Evolutionary conservation across 1,140 invertebrate species (phyloP), one percentile per base, ranked within the genome.

Genomic region (Lucilia cuprina): DNA sequence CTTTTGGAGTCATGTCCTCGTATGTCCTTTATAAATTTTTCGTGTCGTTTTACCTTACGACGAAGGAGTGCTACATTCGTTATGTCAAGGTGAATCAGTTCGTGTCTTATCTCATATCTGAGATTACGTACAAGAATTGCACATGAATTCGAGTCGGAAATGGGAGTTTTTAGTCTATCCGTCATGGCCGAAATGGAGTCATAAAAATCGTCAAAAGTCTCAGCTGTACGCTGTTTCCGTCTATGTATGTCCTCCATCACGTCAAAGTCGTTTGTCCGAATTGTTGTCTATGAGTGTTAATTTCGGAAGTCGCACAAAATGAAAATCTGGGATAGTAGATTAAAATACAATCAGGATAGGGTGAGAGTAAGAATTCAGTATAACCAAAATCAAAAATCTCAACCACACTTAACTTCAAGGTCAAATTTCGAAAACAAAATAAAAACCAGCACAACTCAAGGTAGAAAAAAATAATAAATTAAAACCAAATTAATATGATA

Each of bases 131-230:
- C 12, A 5, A 80, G 13, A 0, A 35, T 47, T 49, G 34, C 77
- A 25, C 35, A 47, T 25, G 49, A 35, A 21, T 80, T 35, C 0
- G 17, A 17, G 19, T 80, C 77, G 0, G 19, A 14, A 12, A 80
- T 80, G 19, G 77, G 77, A 12, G 10, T 9, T n/a, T 35, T 30
- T n/a, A 80, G 9, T 47, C 35, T n/a, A 19, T 80, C 77, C 0
- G 35, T 35, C n/a, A 80, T 35, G 2, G 35, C 41, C 35, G 41
- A 14, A 17, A 49, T 13, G 12, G 77, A n/a, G 41, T 49, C 77
- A 12, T 19, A 80, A 49, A 80, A 80, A 14, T 80, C 77, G 9
- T 80, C 77, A 12, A 80, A 80, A 9, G 34, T n/a, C 12, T 80
- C 77, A 49, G 14, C 35, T 0, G 30, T 17, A 10, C 47, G 35